Percentiles rank a stretch among this genome's conserved stretches.
Conservation (phyloP, 37 sponge, comb jelly and placozoan genomes). For the Halichondria panicea region DNA sequence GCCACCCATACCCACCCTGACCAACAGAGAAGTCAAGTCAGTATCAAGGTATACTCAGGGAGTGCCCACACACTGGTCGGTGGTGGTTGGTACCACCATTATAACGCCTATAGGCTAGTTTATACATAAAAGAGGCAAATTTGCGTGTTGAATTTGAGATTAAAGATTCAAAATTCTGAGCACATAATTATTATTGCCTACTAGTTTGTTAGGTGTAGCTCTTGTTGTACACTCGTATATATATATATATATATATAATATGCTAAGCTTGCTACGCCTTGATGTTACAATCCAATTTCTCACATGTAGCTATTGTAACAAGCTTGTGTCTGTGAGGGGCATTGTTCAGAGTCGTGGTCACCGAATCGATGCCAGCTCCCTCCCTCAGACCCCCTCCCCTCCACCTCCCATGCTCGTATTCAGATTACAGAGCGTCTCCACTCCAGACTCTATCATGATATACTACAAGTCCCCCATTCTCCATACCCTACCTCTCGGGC, state of each 20-base stretch:
- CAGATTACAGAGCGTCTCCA: slow-evolving; percentile 5
- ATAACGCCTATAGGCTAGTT: too few relatives aligned
- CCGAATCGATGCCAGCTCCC: slow-evolving; percentile 4
- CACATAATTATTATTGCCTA: background rate
- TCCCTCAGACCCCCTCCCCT: background rate
- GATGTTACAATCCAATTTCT: background rate
- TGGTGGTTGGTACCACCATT: too few relatives aligned
- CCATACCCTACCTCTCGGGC: slow-evolving; percentile 21
- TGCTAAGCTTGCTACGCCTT: too few relatives aligned
- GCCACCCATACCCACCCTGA: background rate
- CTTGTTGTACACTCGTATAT: too few relatives aligned
- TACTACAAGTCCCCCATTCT: slow-evolving; percentile 14
- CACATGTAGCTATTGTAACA: background rate
- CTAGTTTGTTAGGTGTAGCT: background rate
- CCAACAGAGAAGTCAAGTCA: background rate
- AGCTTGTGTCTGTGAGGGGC: slow-evolving; percentile 22
- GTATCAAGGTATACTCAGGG: too few relatives aligned
- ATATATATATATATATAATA: too few relatives aligned
- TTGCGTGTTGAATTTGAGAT: too few relatives aligned
- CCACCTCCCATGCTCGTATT: slow-evolving; percentile 22
- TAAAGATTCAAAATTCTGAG: too few relatives aligned
- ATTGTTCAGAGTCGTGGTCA: slow-evolving; percentile 1
- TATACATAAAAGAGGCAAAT: too few relatives aligned
- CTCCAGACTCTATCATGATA: slow-evolving; percentile 29
- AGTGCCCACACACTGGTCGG: too few relatives aligned